phyloP scores from a whole-genome alignment of 2,888 invertebrate species.

The Protonemura montana region DNA sequence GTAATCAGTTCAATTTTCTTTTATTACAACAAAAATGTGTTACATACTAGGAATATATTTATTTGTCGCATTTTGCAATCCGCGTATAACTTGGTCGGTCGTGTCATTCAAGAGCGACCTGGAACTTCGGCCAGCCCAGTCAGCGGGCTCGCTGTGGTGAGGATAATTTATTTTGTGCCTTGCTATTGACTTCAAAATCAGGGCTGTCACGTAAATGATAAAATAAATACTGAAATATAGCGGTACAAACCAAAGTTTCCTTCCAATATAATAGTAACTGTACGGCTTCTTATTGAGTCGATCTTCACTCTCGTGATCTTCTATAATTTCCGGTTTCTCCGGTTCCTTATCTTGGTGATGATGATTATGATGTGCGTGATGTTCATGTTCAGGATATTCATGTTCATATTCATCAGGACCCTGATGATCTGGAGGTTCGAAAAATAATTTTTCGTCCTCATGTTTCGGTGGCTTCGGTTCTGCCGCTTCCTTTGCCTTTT shows the following conservation, averaged over 20 bases:
- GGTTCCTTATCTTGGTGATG: slow-evolving; percentile 53
- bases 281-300: slow-evolving; percentile 60
- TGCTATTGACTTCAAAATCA: slow-evolving; percentile 75
- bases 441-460: slow-evolving; percentile 7
- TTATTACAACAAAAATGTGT: slow-evolving; percentile 2
- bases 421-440: slow-evolving; percentile 31
- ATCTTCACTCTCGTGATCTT: slow-evolving; percentile 51
- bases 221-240: slow-evolving; percentile 76
- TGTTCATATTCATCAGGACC: slow-evolving; percentile 27
- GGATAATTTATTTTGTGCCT: slow-evolving; percentile 72
- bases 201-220: slow-evolving; percentile 71
- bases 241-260: slow-evolving; percentile 78
- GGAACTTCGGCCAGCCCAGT: slow-evolving; percentile 23
- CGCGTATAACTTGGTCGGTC: slow-evolving; percentile 52
- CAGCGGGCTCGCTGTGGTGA: slow-evolving; percentile 8
- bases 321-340: slow-evolving; percentile 47
- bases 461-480: slow-evolving; percentile 27
- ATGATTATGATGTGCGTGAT: slow-evolving; percentile 52
- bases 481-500: background rate
- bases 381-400: slow-evolving; percentile 59
- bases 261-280: slow-evolving; percentile 78
- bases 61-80: slow-evolving; percentile 50
- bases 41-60: slow-evolving; percentile 35
- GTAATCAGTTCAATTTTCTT: background rate
- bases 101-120: slow-evolving; percentile 45